Base-by-base conservation (phyloP, 2,113 vertebrate genomes). In the Otocyon megalotis region DNA sequence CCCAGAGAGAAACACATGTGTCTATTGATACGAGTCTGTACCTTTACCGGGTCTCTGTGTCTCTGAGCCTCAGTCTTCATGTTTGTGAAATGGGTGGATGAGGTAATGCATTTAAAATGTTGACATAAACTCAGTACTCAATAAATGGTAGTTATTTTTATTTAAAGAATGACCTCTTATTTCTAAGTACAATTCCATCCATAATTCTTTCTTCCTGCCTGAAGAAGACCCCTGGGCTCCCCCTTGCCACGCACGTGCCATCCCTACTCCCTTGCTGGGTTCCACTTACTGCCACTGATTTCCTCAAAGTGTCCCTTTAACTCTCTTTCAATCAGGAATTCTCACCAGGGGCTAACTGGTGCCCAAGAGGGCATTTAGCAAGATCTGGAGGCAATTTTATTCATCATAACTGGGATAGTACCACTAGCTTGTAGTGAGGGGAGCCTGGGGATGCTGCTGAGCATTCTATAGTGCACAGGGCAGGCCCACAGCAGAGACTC, bases 231-330 rank as follows among this genome's bases (percentile, higher is more conserved):
- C 50, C 35, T 15, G 0, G 53, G 17, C 60, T 43, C 54, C 53
- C 3, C 26, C 2, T 72, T 0, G 5, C 50, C 4, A 13, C 3
- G n/a, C 48, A 35, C 0, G 0, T 35, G 15, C 62, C 48, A 13
- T 16, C 22, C 50, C 32, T 30, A 0, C 26, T 56, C 3, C 53
- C 24, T 5, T 0, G 0, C 24, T n/a, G 1, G 0, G 11, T 22
- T 48, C 86, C 50, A 14, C 12, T 13, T 30, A 28, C 11, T 0
- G 14, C 32, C 14, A 5, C 26, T 3, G 4, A 14, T 14, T 20
- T 13, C 17, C 62, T 53, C 88, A 58, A 37, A 37, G 16, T 0
- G 4, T 14, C 22, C 7, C 20, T n/a, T 35, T 43, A 24, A 12
- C 26, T 35, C 8, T 32, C 48, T 35, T 43, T 37, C 37, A 17